These are phyloP conservation scores for Platycnemis pennipes DNA, from an alignment of 2,888 invertebrate genomes.

Conservation along the genomic window DNA sequence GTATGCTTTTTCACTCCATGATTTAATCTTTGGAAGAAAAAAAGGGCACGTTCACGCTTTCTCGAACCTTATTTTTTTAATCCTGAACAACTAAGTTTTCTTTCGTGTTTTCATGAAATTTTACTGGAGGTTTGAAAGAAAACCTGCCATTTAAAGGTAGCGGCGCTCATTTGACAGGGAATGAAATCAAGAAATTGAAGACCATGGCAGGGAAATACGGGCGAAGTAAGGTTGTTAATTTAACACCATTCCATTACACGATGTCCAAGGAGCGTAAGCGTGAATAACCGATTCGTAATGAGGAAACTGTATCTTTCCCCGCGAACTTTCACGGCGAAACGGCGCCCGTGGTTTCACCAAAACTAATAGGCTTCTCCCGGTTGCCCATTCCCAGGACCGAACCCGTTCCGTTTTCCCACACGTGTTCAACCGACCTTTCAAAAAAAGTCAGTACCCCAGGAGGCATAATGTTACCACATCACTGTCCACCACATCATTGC, in stretches of 20 bases:
- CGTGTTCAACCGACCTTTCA: not conserved
- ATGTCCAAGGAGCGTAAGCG: not conserved
- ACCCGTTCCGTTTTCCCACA: not conserved
- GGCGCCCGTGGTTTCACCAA: not conserved
- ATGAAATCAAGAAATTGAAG: not conserved
- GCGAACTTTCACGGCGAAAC: not conserved
- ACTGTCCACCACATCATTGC: not conserved
- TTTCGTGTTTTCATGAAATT: not conserved
- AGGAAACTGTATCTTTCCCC: not conserved
- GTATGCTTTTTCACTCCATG: not conserved
- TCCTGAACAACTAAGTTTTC: no score
- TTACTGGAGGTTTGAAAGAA: not conserved
- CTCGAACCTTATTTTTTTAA: not conserved
- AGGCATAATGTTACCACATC: no score
- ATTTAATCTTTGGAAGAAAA: not conserved
- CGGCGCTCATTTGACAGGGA: not conserved
- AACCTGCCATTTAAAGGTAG: not conserved
- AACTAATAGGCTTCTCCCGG: not conserved
- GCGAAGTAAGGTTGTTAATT: constrained; percentile 1
- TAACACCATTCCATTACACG: not conserved
- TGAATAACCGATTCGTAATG: not conserved
- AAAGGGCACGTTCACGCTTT: not conserved
- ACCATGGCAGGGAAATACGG: not conserved
- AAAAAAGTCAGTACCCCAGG: not conserved
- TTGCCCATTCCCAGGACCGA: not conserved